phyloP scores from a whole-genome alignment of 2,797 vertebrate genomes.

The Thunnus albacares region DNA sequence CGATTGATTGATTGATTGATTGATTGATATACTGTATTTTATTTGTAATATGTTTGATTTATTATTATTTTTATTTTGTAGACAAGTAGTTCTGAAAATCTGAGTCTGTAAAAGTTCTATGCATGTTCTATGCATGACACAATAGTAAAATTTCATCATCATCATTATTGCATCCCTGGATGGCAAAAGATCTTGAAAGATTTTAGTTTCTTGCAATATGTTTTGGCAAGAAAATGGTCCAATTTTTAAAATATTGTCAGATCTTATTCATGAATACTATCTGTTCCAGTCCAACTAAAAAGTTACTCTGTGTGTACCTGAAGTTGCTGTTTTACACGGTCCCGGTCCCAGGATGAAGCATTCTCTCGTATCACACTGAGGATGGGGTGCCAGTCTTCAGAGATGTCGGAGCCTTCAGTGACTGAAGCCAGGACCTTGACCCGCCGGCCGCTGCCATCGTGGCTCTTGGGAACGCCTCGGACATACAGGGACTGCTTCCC shows the following conservation, averaged over 20 bases:
- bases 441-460: slow-evolving; percentile 54
- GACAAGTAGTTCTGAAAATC: no score
- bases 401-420: slow-evolving; percentile 91
- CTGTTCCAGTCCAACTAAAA: no score
- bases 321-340: slow-evolving; percentile 89
- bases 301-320: slow-evolving; percentile 58
- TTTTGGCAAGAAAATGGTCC: background rate
- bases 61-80: no score
- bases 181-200: no score
- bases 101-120: no score
- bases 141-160: background rate
- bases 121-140: background rate
- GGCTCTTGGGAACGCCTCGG: slow-evolving; percentile 75
- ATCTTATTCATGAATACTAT: no score
- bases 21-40: no score
- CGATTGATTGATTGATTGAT: no score
- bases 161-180: no score
- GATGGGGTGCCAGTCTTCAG: slow-evolving; percentile 93
- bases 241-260: background rate
- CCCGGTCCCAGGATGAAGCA: slow-evolving; percentile 90
- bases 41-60: no score
- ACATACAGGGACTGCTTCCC: slow-evolving; percentile 89
- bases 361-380: slow-evolving; percentile 91
- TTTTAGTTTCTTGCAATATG: background rate
- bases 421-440: slow-evolving; percentile 92